Percentiles rank a stretch among this genome's conserved stretches.
Evolutionary conservation across 2,113 vertebrate species (phyloP).

Genomic region (Hepsetus odoe): DNA sequence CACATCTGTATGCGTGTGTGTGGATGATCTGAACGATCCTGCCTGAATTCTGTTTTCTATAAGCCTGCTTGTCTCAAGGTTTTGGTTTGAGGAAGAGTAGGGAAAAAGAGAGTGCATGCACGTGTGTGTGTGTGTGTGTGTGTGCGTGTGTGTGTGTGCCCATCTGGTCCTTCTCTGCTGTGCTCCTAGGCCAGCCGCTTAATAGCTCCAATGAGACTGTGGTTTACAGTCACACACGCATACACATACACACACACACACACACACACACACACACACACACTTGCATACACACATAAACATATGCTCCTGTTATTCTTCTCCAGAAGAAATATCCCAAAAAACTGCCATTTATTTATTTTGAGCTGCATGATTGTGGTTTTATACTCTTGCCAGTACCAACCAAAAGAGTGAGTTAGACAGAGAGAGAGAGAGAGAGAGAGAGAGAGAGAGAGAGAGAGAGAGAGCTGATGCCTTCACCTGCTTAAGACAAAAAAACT

Average conservation of each 20-base stretch:
- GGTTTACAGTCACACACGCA: constrained; percentile 73
- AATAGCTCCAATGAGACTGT: constrained; percentile 80
- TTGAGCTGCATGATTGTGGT: constrained; percentile 68
- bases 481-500: constrained; percentile 25
- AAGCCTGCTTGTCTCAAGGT: constrained; percentile 20
- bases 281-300: constrained; percentile 60
- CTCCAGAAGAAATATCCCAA: constrained; percentile 71
- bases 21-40: constrained; percentile 52
- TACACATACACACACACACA: constrained; percentile 35
- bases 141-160: constrained; percentile 66
- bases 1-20: constrained; percentile 40
- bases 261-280: constrained; percentile 24
- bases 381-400: constrained; percentile 53
- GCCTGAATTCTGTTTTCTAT: constrained; percentile 28
- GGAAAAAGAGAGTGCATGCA: constrained; percentile 26
- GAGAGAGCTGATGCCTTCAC: constrained; percentile 43
- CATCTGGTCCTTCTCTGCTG: constrained; percentile 77
- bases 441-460: constrained; percentile 44
- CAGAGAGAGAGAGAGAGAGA: constrained; percentile 47
- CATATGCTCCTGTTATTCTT: constrained; percentile 68
- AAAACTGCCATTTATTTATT: constrained; percentile 77
- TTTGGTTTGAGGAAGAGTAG: constrained; percentile 57
- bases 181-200: constrained; percentile 71
- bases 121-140: constrained; percentile 56
- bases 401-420: constrained; percentile 32